Conservation (phyloP, 2,797 vertebrate species). For the Pseudocheirus occidentalis region DNA sequence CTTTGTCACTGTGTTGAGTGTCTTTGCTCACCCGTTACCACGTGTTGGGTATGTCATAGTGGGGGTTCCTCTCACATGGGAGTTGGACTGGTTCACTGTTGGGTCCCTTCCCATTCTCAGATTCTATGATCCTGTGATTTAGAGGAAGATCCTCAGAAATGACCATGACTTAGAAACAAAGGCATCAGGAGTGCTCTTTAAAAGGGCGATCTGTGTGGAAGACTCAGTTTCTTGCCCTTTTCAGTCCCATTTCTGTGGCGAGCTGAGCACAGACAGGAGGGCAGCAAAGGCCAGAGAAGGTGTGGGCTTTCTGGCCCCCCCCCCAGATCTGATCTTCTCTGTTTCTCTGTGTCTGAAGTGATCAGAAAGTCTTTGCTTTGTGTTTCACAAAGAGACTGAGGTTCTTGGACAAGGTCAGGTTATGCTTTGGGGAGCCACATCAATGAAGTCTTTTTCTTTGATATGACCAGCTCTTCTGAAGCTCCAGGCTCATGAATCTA, state of each 20-base stretch:
- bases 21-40: neutral
- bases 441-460: slow-evolving; percentile 17
- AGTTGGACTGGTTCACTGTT: neutral
- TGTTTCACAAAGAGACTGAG: slow-evolving; percentile 4
- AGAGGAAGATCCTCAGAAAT: neutral
- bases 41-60: neutral
- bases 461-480: neutral
- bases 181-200: neutral
- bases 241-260: neutral
- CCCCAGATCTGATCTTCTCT: neutral
- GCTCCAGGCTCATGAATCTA: neutral
- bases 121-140: neutral
- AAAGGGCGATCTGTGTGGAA: neutral
- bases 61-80: neutral
- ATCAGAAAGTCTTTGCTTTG: slow-evolving; percentile 24
- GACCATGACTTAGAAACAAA: neutral
- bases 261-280: neutral
- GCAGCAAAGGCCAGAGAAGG: neutral
- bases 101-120: neutral
- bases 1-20: neutral
- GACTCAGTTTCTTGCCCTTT: neutral
- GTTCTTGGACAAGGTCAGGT: neutral
- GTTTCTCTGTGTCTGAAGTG: slow-evolving; percentile 41
- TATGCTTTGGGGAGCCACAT: neutral
- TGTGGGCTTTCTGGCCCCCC: too few relatives aligned